Evolutionary conservation across 2,113 vertebrate species (phyloP).

Genomic region (Zosterops japonicus): DNA sequence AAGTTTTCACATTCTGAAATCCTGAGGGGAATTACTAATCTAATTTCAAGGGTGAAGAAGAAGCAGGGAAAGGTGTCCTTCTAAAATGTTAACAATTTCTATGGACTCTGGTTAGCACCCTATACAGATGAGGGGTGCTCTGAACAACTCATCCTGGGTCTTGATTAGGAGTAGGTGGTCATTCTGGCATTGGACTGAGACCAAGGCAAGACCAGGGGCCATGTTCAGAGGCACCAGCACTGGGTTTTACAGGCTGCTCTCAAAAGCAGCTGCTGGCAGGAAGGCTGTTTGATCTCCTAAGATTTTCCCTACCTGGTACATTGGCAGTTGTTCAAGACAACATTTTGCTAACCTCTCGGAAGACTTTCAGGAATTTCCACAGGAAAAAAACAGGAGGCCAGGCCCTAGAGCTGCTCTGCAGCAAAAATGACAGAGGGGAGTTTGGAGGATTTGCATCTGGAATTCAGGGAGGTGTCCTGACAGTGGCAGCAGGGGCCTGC

Average conservation of each 20-base stretch:
- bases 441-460: background rate
- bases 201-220: background rate
- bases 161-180: background rate
- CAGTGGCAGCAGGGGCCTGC: background rate
- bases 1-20: constrained; percentile 8
- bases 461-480: background rate
- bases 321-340: background rate
- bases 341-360: background rate
- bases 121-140: background rate
- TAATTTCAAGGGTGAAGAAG: background rate
- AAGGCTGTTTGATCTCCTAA: background rate
- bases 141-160: background rate
- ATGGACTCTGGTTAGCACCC: too few species aligned
- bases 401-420: background rate
- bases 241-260: background rate
- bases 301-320: background rate
- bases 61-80: accelerated
- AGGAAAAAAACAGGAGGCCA: background rate
- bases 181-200: background rate
- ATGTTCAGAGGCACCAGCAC: background rate
- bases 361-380: constrained; percentile 16
- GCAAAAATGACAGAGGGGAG: background rate
- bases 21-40: background rate
- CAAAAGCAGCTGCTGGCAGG: background rate
- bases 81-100: background rate